A percentile compares a stretch with the other conserved stretches of the same genome.
phyloP scores from a whole-genome alignment of 2,888 invertebrate species.

The Nezara viridula region DNA sequence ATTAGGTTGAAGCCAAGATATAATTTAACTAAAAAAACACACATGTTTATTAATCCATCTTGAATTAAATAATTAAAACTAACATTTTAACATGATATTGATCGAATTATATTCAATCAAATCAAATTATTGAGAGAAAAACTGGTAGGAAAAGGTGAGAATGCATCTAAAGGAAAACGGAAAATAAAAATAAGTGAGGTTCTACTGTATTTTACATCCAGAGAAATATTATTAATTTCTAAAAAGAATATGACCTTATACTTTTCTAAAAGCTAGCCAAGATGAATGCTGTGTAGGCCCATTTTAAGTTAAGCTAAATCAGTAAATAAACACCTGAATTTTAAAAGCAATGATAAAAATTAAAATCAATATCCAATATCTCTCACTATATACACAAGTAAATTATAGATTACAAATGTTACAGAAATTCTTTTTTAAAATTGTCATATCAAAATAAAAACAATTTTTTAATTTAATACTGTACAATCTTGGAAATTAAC shows the following conservation, averaged over 20 bases:
- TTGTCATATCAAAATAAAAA: background rate
- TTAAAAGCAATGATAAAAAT: background rate
- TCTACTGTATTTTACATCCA: background rate
- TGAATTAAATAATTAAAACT: too few relatives aligned
- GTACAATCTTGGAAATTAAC: conserved; percentile 11
- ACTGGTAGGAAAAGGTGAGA: background rate
- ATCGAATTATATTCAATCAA: too few relatives aligned
- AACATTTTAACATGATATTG: too few relatives aligned
- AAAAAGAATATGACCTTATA: background rate
- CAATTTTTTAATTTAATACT: background rate
- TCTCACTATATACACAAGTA: background rate
- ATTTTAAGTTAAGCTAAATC: background rate
- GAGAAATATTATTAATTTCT: background rate
- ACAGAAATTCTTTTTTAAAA: background rate
- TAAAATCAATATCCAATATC: background rate
- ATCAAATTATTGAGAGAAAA: too few relatives aligned
- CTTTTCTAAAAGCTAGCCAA: background rate
- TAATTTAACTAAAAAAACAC: too few relatives aligned
- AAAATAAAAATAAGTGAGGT: background rate
- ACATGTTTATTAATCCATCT: too few relatives aligned
- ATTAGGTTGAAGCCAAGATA: too few relatives aligned
- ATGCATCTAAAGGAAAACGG: background rate
- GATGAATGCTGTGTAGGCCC: background rate
- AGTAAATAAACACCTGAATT: background rate
- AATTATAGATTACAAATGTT: background rate